Conservation (phyloP, 2,888 invertebrate genomes). For the Junonia oenone region DNA sequence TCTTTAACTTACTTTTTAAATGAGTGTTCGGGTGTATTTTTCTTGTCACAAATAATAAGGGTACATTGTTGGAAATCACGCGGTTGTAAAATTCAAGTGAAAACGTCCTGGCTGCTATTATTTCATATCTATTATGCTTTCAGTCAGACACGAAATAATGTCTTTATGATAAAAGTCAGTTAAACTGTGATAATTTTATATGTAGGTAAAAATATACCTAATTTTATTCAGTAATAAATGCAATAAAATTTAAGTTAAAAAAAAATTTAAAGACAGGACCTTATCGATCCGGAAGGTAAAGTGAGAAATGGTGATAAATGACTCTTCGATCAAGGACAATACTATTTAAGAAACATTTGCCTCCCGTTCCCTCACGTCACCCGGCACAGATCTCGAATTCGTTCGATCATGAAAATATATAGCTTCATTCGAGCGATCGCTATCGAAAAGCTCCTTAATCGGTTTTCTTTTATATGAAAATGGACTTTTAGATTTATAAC, state of each 20-base stretch:
- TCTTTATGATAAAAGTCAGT: background rate
- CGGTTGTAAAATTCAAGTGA: background rate
- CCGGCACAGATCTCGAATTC: constrained; percentile 70
- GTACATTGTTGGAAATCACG: background rate
- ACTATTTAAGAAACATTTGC: constrained; percentile 62
- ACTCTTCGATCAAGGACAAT: constrained; percentile 50
- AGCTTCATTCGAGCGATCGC: constrained; percentile 74
- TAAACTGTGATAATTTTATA: background rate
- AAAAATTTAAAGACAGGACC: no score
- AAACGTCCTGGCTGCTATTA: background rate
- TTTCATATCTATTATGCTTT: background rate
- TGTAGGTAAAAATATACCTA: background rate
- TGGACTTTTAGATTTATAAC: constrained; percentile 75
- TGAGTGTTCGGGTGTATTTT: background rate
- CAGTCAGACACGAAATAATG: background rate
- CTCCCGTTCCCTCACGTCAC: constrained; percentile 73
- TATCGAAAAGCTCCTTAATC: constrained; percentile 77
- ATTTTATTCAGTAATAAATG: no score
- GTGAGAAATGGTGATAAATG: constrained; percentile 42
- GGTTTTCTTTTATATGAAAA: constrained; percentile 79
- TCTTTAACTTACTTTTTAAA: constrained; percentile 6
- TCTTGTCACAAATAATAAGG: constrained; percentile 3
- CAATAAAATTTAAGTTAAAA: no score
- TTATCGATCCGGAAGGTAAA: background rate
- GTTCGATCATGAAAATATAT: constrained; percentile 79